Evolutionary conservation across 2,888 invertebrate species (phyloP).

Genomic region (Cyaniris semiargus): DNA sequence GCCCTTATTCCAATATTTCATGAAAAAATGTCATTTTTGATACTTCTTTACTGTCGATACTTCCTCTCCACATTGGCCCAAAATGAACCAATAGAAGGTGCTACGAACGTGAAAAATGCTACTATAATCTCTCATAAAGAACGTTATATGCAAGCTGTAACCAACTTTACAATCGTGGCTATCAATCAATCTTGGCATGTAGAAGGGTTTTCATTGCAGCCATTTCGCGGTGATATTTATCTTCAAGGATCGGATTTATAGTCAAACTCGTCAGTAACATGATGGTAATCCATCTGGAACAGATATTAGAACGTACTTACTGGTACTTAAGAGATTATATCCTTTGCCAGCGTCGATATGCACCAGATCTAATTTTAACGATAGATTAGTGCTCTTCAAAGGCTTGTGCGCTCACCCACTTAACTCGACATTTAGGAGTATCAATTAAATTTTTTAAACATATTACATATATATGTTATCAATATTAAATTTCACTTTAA

Average conservation of each 20-base stretch:
- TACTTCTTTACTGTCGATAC: no score
- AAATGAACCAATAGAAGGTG: no score
- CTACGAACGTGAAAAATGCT: no score
- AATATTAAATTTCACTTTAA: no score
- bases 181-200: background rate
- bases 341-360: conserved; percentile 6
- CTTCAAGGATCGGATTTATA: background rate
- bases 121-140: background rate
- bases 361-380: conserved; percentile 9
- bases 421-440: background rate
- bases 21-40: background rate
- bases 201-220: background rate
- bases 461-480: background rate
- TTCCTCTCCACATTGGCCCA: no score
- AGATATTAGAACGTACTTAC: conserved; percentile 17
- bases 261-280: conserved; percentile 17
- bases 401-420: background rate
- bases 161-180: background rate
- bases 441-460: background rate
- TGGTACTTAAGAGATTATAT: conserved; percentile 19
- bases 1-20: background rate
- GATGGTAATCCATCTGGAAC: conserved; percentile 7
- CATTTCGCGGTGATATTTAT: conserved; percentile 3
- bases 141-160: background rate
- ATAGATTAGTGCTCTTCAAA: conserved; percentile 13